Base-by-base conservation (phyloP, 2,113 vertebrate genomes). In the Clinocottus analis region DNA sequence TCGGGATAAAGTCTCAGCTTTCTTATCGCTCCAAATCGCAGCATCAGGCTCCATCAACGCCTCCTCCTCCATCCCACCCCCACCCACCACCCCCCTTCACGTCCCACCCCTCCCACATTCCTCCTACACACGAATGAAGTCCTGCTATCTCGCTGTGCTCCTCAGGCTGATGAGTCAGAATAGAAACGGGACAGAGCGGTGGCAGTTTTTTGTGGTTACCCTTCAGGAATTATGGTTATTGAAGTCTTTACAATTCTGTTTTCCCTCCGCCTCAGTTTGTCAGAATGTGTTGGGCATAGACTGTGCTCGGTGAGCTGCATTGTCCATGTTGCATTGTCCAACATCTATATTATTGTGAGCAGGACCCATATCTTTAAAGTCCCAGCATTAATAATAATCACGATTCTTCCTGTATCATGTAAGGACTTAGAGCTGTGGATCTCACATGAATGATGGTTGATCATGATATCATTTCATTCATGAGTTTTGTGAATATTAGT, bases 21-120 rank as follows among this genome's bases (percentile, higher is more conserved):
- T 74, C 19, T 73, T 74, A 80, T 79, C 79, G 56, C 27, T 60
- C 62, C 29, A 61, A 65, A 84, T 89, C 67, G 43, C 74, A 83
- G 29, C 76, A 78, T 74, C 86, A 58, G 56, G 12, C 60, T 74
- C 35, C 69, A 75, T 77, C 73, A 23, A 60, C 31, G 45, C 2
- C 17, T 17, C 19, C 45, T n/a, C 53, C n/a, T 8, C 75, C 29
- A 62, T 29, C 58, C 19, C 53, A 17, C 53, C 55, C 16, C 29
- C 37, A 61, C 4, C 49, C n/a, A n/a, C n/a, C n/a, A n/a, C n/a
- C n/a, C n/a, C n/a, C n/a, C n/a, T n/a, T n/a, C n/a, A n/a, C n/a
- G n/a, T 29, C 58, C 19, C 53, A 17, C 53, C 55, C 16, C 29
- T 29, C 49, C 33, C 72, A 45, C 31, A 3, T 56, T 56, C 58